Conservation (phyloP, 2,113 vertebrate genomes). For the Tyto alba region DNA sequence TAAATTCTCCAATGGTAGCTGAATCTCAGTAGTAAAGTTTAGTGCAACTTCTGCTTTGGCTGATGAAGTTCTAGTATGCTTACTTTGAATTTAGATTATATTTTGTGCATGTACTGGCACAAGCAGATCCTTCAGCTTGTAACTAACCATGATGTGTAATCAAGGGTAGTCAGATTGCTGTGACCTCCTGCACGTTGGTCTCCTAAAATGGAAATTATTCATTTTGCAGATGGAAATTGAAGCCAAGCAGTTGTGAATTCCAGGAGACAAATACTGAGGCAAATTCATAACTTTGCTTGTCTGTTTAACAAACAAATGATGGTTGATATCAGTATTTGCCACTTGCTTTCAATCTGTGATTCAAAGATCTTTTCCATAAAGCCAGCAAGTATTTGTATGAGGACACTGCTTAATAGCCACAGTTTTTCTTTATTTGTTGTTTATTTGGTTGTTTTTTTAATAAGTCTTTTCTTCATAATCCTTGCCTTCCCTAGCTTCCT, state of each 20-base stretch:
- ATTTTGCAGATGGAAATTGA: constrained; percentile 35
- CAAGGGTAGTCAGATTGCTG: background rate
- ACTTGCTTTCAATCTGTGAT: background rate
- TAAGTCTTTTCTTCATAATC: background rate
- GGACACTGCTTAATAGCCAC: background rate
- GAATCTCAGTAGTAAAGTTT: background rate
- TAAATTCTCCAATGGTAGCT: background rate
- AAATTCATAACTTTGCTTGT: background rate
- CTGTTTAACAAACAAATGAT: background rate
- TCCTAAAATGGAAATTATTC: constrained; percentile 45
- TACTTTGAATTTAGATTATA: background rate
- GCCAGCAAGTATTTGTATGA: background rate
- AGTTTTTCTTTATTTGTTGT: background rate
- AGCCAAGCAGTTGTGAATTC: constrained; percentile 52
- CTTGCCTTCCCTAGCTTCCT: background rate
- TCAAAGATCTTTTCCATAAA: background rate
- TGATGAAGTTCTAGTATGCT: background rate
- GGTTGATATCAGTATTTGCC: background rate
- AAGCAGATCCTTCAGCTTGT: background rate
- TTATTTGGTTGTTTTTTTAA: background rate
- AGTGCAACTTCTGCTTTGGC: background rate
- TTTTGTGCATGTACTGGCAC: background rate
- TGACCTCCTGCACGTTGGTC: background rate
- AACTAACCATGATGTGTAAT: background rate
- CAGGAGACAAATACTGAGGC: background rate